Evolutionary conservation across 2,113 vertebrate species (phyloP).

Genomic region (Cichladusa arquata): DNA sequence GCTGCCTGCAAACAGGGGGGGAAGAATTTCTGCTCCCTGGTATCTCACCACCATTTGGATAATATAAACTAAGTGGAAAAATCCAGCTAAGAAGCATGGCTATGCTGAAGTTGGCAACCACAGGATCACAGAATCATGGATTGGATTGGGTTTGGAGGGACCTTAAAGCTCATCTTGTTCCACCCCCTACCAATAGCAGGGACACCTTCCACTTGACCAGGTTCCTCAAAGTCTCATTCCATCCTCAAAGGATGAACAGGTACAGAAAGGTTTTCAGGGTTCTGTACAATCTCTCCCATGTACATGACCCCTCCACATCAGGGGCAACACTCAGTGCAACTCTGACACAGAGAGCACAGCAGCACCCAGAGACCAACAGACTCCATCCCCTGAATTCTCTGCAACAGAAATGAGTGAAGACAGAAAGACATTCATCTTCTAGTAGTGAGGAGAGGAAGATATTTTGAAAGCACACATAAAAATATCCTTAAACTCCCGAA

Average conservation of each 20-base stretch:
- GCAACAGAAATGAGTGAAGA: background rate
- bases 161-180: background rate
- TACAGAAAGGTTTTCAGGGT: background rate
- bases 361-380: background rate
- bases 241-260: background rate
- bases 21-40: background rate
- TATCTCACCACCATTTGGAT: background rate
- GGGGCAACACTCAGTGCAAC: background rate
- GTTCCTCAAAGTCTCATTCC: background rate
- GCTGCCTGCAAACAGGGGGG: background rate
- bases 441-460: background rate
- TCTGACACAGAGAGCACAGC: background rate
- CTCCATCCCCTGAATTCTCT: background rate
- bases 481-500: background rate
- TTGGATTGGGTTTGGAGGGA: background rate
- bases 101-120: too few relatives aligned
- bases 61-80: rapidly evolving
- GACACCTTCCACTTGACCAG: background rate
- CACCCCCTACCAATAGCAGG: background rate
- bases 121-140: background rate
- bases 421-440: background rate
- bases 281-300: rapidly evolving
- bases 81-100: rapidly evolving
- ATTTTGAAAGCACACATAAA: background rate
- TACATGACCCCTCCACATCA: rapidly evolving